Conservation (phyloP, 1,140 invertebrate genomes). For the Drosophila carrolli region DNA sequence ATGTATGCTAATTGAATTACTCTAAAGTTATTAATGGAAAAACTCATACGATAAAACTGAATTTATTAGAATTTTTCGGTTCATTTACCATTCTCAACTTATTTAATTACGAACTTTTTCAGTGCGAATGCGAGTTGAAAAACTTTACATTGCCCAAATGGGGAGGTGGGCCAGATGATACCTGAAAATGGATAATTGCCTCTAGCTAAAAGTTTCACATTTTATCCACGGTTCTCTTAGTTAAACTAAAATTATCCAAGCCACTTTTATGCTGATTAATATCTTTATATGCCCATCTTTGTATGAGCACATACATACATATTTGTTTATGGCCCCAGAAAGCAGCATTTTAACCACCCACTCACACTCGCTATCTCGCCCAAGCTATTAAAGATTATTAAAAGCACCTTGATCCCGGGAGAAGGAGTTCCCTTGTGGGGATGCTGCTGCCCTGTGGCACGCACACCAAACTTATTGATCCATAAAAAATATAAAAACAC, state of each 20-base stretch:
- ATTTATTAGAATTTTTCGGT: conserved; percentile 14
- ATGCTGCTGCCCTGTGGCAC: conserved; percentile 37
- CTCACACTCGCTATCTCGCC: conserved; percentile 21
- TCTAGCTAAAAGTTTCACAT: background rate
- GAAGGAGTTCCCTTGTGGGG: conserved; percentile 13
- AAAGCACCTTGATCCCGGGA: conserved; percentile 70
- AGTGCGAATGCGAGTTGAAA: conserved; percentile 21
- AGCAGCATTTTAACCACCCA: conserved; percentile 27
- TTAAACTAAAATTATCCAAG: conserved; percentile 32
- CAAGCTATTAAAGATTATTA: conserved; percentile 77
- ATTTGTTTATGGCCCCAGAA: conserved; percentile 11
- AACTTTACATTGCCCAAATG: conserved; percentile 27
- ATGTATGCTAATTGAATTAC: conserved; percentile 38
- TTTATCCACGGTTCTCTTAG: background rate
- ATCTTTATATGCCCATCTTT: conserved; percentile 26
- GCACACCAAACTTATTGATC: conserved; percentile 75
- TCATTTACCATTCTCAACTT: conserved; percentile 27
- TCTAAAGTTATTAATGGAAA: conserved; percentile 22
- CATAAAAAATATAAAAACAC: conserved; percentile 76
- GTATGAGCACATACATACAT: conserved; percentile 13
- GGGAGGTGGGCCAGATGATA: background rate
- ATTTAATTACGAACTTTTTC: conserved; percentile 48
- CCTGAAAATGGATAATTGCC: conserved; percentile 18
- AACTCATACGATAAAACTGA: conserved; percentile 21
- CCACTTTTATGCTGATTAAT: conserved; percentile 59